phyloP scores from a whole-genome alignment of 2,888 invertebrate genomes.

The Microplitis manilae region DNA sequence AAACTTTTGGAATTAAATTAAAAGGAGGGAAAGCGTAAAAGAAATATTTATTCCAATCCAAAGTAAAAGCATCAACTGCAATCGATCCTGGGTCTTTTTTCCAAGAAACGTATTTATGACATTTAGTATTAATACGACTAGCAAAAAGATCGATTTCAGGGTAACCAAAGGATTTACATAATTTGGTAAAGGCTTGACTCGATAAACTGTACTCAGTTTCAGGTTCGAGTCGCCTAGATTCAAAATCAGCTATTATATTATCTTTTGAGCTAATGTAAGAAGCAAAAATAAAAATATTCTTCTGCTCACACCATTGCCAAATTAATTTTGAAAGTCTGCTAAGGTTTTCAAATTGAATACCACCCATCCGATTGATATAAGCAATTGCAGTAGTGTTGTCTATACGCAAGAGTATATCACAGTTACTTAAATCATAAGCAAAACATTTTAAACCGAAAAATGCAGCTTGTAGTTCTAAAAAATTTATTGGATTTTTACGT shows the following conservation, averaged over 20 bases:
- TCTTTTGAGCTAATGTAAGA: constrained; percentile 29
- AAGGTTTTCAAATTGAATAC: constrained; percentile 30
- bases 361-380: constrained; percentile 44
- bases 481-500: not conserved
- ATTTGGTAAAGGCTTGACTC: constrained; percentile 19
- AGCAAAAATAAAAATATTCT: constrained; percentile 28
- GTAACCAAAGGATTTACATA: constrained; percentile 14
- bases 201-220: constrained; percentile 31
- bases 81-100: not conserved
- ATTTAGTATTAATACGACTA: constrained; percentile 23
- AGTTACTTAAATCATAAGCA: too few relatives aligned
- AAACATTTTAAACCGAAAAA: constrained; percentile 41
- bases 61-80: not conserved
- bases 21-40: too few relatives aligned
- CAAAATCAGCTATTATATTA: constrained; percentile 23
- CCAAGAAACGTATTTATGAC: constrained; percentile 26
- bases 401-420: constrained; percentile 31
- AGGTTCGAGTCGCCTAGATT: constrained; percentile 28
- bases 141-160: constrained; percentile 30
- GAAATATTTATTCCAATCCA: too few relatives aligned
- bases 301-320: constrained; percentile 41
- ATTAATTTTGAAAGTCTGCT: constrained; percentile 24
- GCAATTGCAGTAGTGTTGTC: constrained; percentile 46
- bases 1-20: too few relatives aligned
- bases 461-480: not conserved